Evolutionary conservation across 2,797 vertebrate genomes (phyloP), one percentile per base, ranked within the genome.

Genomic region (Danio jaintianensis): DNA sequence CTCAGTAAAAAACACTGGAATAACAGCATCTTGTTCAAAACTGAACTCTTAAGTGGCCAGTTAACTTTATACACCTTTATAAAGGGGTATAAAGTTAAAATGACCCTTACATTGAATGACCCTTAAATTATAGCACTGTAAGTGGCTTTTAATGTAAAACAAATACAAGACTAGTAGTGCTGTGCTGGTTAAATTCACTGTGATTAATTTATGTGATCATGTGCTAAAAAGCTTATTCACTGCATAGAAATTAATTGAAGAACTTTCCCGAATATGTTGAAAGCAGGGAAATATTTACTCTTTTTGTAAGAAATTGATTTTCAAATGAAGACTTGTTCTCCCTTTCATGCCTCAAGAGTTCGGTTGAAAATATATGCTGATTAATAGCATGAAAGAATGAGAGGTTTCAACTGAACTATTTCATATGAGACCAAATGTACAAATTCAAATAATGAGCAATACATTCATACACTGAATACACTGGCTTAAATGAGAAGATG

Each of bases 401-500:
- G 11, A 13, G 36, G 20, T 48, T 61, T 7, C 16, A 74, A 48
- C 16, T 8, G 0, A 38, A 50, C 22, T 18, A 56, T 48, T 56
- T 64, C 7, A 55, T 0, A 55, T 40, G 7, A 66, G 59, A 67
- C 3, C 9, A 10, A 66, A 20, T 56, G 36, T 69, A 15, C 61
- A 11, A 50, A 67, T 78, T 61, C 45, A 68, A 59, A 67, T 11
- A 48, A 80, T 20, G 36, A 76, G 11, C 79, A 16, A 83, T 22
- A 43, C 5, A 48, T 15, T 20, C 6, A 45, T 13, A 36, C 62
- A 86, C 52, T 36, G 78, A 86, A 79, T 82, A 71, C 16, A 48
- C 18, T 7, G 53, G 59, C 16, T 75, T 66, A 20, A 48, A 79
- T 7, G 50, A 55, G 62, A 53, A 11, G 18, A 42, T n/a, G 61